Evolutionary conservation across 1,140 invertebrate species (phyloP), one percentile per base, ranked within the genome.

Genomic region (Zaprionus capensis): DNA sequence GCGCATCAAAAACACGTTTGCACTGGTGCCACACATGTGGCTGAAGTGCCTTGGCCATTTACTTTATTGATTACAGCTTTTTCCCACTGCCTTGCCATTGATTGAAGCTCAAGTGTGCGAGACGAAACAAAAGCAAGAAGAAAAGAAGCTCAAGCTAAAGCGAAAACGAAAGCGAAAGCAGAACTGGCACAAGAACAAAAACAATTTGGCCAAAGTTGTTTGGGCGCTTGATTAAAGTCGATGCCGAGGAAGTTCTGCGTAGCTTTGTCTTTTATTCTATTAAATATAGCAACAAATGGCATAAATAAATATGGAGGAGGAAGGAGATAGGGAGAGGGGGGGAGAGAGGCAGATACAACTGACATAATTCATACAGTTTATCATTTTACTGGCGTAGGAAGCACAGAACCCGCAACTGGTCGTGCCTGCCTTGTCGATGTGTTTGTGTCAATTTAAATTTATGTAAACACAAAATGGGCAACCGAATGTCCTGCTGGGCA

Each of bases 401-500:
- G 69, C 44, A 61, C 64, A 34, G 44, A 64, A 55, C 46, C 41
- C 57, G 26, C 12, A 20, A 34, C 31, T 34, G 31, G n/a, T 17
- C 5, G 15, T 17, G n/a, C 41, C 5, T 26, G 59, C 22, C 12
- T 11, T 34, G 57, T 51, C 41, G 63, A 72, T 85, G 75, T 76
- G 90, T 87, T 90, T 88, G 71, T 81, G 84, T 88, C 86, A 90
- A 88, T 90, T 90, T 88, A 88, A 88, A 88, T 88, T 88, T 88
- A 88, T 90, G 82, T 88, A 85, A 84, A 88, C 85, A 87, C 69
- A 75, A 88, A 88, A 84, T 81, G 71, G 85, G 69, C 71, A 76
- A 53, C 64, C 64, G 28, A 73, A 56, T 61, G 44, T 66, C 41
- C 63, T 73, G 79, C 59, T 75, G 75, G 68, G 65, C 61, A 69